Percentiles rank a stretch among this genome's conserved stretches.
These are phyloP conservation scores for Leucosticte australis DNA, from an alignment of 2,113 vertebrate species.

Conservation along the genomic window DNA sequence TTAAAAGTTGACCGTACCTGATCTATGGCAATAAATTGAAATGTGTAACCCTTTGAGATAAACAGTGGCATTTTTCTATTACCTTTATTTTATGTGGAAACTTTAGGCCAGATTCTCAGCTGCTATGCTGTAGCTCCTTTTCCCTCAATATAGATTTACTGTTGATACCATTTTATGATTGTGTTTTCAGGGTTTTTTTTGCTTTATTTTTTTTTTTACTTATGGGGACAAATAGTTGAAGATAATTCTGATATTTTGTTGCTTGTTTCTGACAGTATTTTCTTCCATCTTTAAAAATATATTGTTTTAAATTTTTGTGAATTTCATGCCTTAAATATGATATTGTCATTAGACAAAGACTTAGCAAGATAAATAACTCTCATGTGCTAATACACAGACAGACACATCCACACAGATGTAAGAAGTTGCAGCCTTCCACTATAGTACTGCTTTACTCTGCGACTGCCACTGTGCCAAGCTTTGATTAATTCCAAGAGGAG, in stretches of 20 bases:
- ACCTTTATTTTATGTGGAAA: not conserved
- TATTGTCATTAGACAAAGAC: not conserved
- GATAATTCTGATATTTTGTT: not conserved
- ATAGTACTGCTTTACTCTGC: not conserved
- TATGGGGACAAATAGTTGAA: not conserved
- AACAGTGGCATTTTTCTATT: not conserved
- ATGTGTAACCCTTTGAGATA: not conserved
- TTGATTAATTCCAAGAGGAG: not conserved
- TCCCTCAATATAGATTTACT: not conserved
- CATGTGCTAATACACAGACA: not conserved
- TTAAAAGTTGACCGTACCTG: not conserved
- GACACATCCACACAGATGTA: fast-evolving
- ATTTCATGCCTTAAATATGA: not conserved
- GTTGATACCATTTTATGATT: not conserved
- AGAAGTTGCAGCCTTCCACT: not conserved
- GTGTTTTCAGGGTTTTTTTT: fast-evolving
- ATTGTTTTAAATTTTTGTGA: not conserved
- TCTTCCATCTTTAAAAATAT: not conserved
- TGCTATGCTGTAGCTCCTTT: not conserved
- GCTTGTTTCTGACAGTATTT: not conserved
- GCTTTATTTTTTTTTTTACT: not conserved
- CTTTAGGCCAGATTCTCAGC: not conserved
- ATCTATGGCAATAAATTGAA: not conserved
- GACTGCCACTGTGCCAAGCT: fast-evolving
- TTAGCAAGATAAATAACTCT: not conserved